Evolutionary conservation across 1,140 invertebrate genomes (phyloP).

Genomic region (Sesamia nonagrioides): DNA sequence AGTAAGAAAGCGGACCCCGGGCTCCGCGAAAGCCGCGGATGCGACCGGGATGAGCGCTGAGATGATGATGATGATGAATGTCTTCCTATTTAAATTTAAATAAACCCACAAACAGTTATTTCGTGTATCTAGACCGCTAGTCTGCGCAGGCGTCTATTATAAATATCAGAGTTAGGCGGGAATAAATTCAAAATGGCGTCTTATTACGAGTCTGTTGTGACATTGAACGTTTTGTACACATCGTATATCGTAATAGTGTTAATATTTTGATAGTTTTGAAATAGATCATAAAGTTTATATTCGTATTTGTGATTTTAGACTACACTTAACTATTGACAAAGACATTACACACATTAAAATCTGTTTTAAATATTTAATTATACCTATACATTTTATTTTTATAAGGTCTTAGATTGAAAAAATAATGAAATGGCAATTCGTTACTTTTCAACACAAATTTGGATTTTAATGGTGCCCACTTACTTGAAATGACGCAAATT

Average conservation of each 20-base stretch:
- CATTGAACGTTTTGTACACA: slow-evolving; percentile 59
- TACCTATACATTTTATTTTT: too few relatives aligned
- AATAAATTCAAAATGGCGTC: slow-evolving; percentile 61
- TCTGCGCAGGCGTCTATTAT: slow-evolving; percentile 35
- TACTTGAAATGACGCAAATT: slow-evolving; percentile 7
- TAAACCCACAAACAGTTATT: background rate
- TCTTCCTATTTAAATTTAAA: too few relatives aligned
- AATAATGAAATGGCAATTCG: background rate
- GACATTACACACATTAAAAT: too few relatives aligned
- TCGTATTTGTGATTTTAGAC: background rate
- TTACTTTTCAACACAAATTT: background rate
- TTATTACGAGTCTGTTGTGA: slow-evolving; percentile 43
- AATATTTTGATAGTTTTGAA: background rate
- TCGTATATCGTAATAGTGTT: background rate
- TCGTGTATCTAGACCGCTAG: slow-evolving; percentile 18
- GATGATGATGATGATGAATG: too few relatives aligned
- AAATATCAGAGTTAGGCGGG: slow-evolving; percentile 49
- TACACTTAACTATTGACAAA: too few relatives aligned
- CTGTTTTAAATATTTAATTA: background rate
- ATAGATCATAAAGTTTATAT: background rate
- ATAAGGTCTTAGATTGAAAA: background rate
- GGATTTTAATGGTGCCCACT: background rate
- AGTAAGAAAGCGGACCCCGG: too few relatives aligned
- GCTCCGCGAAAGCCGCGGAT: too few relatives aligned
- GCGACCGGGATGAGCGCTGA: too few relatives aligned